phyloP scores from a whole-genome alignment of 2,888 invertebrate species.

The Ophion obscuratus region DNA sequence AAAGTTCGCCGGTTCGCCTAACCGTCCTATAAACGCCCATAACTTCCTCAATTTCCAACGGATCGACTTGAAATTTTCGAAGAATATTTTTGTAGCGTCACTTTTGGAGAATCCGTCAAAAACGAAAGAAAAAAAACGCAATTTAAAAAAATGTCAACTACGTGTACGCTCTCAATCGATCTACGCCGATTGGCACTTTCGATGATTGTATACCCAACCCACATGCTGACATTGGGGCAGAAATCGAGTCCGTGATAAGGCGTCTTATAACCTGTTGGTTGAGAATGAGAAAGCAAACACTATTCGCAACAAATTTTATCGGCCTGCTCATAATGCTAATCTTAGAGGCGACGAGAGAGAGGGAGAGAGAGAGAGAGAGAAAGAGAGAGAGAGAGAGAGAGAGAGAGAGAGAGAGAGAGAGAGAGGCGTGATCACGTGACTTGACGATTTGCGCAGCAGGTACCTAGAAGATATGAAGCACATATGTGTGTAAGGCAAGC shows the following conservation, averaged over 20 bases:
- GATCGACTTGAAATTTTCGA: too few relatives aligned
- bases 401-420: slow-evolving; percentile 5
- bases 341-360: slow-evolving; percentile 37
- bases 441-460: slow-evolving; percentile 62
- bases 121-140: too few relatives aligned
- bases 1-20: too few relatives aligned
- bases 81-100: too few relatives aligned
- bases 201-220: slow-evolving; percentile 40
- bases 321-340: slow-evolving; percentile 71
- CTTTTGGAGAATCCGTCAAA: too few relatives aligned
- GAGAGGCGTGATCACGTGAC: slow-evolving; percentile 65
- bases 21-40: too few relatives aligned
- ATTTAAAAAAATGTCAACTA: too few relatives aligned
- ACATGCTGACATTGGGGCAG: slow-evolving; percentile 39
- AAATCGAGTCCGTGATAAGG: slow-evolving; percentile 47
- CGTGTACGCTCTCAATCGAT: background rate
- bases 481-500: slow-evolving; percentile 39
- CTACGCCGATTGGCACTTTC: background rate
- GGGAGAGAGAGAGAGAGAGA: background rate
- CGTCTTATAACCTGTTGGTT: slow-evolving; percentile 48
- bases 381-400: slow-evolving; percentile 22
- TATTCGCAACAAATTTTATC: slow-evolving; percentile 73
- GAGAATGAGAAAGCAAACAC: slow-evolving; percentile 61
- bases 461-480: slow-evolving; percentile 42
- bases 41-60: too few relatives aligned